Evolutionary conservation across 2,888 invertebrate genomes (phyloP), one percentile per base, ranked within the genome.

Genomic region (Microdon myrmicae): DNA sequence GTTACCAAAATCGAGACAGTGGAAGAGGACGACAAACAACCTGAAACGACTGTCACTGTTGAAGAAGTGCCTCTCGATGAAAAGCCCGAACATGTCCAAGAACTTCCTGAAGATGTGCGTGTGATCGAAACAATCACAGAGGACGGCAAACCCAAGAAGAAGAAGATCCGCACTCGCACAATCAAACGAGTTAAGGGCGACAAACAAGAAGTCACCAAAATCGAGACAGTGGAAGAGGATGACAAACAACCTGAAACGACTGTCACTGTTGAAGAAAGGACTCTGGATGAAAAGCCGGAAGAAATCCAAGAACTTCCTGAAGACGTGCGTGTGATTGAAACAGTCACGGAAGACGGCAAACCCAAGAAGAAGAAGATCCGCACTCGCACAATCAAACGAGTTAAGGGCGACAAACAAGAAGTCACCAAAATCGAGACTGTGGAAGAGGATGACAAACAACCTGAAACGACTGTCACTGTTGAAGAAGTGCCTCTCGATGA

Each of bases 41-140:
- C 68, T 1, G 54, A 58, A 31, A 68, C 66, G 4, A 68, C 66
- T 8, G 73, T 73, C 8, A 78, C 77, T 1, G 68, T 75, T 3
- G 74, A 77, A 54, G 75, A 76, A 69, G 74, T 37, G 19, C 58
- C 48, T 8, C 35, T 38, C 3, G 55, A 60, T 8, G 54, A 54
- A 28, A n/a, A 44, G 54, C 38, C 79, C 1, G 44, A 67, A 10
- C 9, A 48, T 19, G 45, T 71, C 14, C 69, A 69, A 28, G 78
- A 79, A 58, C 22, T 59, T 51, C 68, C 67, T 43, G 75, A 71
- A 68, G 73, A 76, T 39, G 74, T 79, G 0, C 76, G 78, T 37
- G 71, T 82, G 2, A 76, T 79, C 1, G 82, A 82, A 72, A 77
- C 82, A 2, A 75, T 76, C 7, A 80, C 82, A 0, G 68, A 71